Conservation (phyloP, 2,888 invertebrate species). For the Chironomus riparius region DNA sequence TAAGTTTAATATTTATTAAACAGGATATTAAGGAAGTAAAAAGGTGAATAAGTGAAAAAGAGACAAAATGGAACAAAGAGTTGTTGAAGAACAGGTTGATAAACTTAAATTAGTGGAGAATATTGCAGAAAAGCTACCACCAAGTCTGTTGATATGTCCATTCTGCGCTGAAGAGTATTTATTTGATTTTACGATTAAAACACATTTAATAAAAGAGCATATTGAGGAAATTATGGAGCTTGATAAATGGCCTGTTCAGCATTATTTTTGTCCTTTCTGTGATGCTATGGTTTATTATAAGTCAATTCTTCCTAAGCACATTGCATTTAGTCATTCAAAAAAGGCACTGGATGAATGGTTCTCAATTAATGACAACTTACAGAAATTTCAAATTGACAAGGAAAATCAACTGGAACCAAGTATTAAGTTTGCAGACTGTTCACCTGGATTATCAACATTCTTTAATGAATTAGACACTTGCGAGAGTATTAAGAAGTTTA, state of each 20-base stretch:
- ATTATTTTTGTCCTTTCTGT: slow-evolving; percentile 29
- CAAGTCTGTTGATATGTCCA: slow-evolving; percentile 28
- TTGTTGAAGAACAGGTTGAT: no score
- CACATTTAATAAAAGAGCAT: slow-evolving; percentile 30
- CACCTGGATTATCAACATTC: slow-evolving; percentile 30
- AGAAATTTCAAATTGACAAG: slow-evolving; percentile 14
- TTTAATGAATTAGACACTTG: slow-evolving; percentile 29
- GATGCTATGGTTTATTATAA: slow-evolving; percentile 29
- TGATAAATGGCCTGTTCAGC: neutral
- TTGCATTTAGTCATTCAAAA: slow-evolving; percentile 29
- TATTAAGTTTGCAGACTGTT: slow-evolving; percentile 28
- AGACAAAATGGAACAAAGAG: no score
- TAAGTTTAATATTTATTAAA: no score
- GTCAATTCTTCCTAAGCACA: slow-evolving; percentile 30
- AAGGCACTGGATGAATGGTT: slow-evolving; percentile 29
- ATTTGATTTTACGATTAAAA: slow-evolving; percentile 31
- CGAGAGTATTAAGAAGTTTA: neutral
- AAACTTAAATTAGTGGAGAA: neutral
- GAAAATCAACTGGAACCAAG: slow-evolving; percentile 24
- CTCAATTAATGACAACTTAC: slow-evolving; percentile 25
- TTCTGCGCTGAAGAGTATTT: slow-evolving; percentile 31
- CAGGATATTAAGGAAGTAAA: no score
- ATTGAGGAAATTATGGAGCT: slow-evolving; percentile 24
- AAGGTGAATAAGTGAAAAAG: no score
- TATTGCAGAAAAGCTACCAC: neutral